These are phyloP conservation scores for Thaleichthys pacificus DNA, from an alignment of 2,797 vertebrate species.

Conservation along the genomic window DNA sequence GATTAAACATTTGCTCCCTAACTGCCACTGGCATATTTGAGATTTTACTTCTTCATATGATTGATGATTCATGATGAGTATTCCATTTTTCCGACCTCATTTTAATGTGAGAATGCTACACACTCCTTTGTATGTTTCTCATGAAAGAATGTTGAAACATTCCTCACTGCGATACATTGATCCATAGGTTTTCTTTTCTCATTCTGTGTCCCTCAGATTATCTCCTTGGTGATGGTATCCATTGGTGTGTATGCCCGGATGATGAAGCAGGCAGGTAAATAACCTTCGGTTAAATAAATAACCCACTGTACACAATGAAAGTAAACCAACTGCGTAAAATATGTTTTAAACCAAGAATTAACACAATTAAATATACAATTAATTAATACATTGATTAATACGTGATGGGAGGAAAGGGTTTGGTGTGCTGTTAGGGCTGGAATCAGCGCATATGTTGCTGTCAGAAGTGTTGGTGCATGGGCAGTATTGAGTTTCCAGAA, in stretches of 20 bases:
- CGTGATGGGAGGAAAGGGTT: too few relatives aligned
- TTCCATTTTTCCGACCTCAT: too few relatives aligned
- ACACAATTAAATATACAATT: not conserved
- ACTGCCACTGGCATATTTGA: too few relatives aligned
- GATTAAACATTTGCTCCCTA: too few relatives aligned
- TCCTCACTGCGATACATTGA: not conserved
- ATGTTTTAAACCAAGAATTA: too few relatives aligned
- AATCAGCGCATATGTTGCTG: not conserved
- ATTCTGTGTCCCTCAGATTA: slow-evolving; percentile 66
- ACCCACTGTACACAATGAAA: not conserved
- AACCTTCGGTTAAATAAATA: not conserved
- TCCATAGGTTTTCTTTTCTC: not conserved
- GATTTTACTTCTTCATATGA: too few relatives aligned
- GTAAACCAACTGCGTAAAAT: too few relatives aligned
- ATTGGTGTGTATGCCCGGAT: slow-evolving; percentile 88
- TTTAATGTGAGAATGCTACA: too few relatives aligned
- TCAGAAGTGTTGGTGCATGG: not conserved
- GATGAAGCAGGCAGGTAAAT: slow-evolving; percentile 86
- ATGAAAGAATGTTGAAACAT: not conserved
- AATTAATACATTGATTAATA: not conserved
- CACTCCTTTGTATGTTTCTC: too few relatives aligned
- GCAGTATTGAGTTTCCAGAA: not conserved
- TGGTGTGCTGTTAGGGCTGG: too few relatives aligned
- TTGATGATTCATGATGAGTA: too few relatives aligned
- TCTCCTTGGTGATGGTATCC: slow-evolving; percentile 83